These are phyloP conservation scores for Sporophila hypoxantha DNA, from an alignment of 2,113 vertebrate species.

Conservation along the genomic window DNA sequence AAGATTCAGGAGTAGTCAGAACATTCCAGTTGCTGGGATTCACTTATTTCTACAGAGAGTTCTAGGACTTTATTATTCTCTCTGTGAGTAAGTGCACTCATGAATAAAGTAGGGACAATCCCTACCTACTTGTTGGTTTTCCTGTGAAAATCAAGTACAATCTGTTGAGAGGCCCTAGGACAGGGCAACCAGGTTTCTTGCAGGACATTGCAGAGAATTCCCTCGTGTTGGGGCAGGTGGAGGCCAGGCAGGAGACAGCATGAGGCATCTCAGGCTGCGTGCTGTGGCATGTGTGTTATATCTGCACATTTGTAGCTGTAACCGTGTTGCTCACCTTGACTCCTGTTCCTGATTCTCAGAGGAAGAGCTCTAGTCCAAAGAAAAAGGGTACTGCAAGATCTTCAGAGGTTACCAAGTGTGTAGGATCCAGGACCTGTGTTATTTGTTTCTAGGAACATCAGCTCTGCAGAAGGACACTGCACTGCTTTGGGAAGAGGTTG, in stretches of 20 bases:
- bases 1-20: background rate
- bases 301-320: no score
- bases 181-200: background rate
- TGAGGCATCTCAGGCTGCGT: background rate
- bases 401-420: background rate
- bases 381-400: background rate
- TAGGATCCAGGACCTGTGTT: background rate
- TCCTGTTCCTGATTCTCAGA: background rate
- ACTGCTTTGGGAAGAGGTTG: background rate
- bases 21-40: background rate
- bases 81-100: background rate
- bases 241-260: background rate
- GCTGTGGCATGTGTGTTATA: background rate
- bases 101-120: background rate
- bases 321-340: background rate
- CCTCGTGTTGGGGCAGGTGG: background rate
- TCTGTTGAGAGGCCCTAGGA: background rate
- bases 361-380: background rate
- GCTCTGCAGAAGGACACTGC: background rate
- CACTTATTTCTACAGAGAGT: background rate
- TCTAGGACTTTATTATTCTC: background rate
- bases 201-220: background rate
- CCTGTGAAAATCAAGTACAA: background rate
- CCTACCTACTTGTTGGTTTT: background rate
- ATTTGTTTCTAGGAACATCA: background rate